A percentile compares a stretch with the other conserved stretches of the same genome.
Conservation (phyloP, 2,888 invertebrate genomes). For the Trissoscelio sp. region DNA sequence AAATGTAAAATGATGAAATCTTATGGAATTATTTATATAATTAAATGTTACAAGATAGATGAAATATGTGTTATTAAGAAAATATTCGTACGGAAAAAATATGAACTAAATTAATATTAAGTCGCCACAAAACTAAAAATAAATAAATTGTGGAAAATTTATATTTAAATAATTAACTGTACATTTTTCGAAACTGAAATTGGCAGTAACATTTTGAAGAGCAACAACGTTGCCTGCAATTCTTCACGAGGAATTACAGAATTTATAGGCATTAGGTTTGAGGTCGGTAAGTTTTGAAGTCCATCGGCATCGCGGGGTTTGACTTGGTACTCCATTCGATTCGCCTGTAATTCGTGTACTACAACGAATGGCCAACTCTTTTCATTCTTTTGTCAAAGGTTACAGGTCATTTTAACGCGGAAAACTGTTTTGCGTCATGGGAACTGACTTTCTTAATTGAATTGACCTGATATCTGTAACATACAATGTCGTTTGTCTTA, state of each 20-base stretch:
- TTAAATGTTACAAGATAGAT: too few relatives aligned
- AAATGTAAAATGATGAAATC: too few relatives aligned
- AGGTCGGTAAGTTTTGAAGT: constrained; percentile 71
- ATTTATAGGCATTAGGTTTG: constrained; percentile 74
- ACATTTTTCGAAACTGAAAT: background rate
- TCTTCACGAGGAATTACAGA: constrained; percentile 70
- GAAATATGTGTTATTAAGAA: too few relatives aligned
- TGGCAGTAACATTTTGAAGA: background rate
- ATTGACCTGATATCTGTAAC: constrained; percentile 24
- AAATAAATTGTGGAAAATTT: too few relatives aligned
- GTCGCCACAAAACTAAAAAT: too few relatives aligned
- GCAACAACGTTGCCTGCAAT: constrained; percentile 18
- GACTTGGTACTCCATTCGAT: constrained; percentile 77
- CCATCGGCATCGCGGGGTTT: constrained; percentile 71
- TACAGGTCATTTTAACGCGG: constrained; percentile 56
- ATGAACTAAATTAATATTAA: too few relatives aligned
- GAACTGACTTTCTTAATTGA: constrained; percentile 48
- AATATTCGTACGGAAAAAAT: too few relatives aligned
- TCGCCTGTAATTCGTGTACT: constrained; percentile 76
- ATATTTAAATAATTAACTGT: too few relatives aligned
- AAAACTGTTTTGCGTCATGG: constrained; percentile 66
- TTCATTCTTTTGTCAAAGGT: constrained; percentile 57
- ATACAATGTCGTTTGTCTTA: constrained; percentile 11
- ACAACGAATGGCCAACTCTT: constrained; percentile 38
- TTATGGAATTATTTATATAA: too few relatives aligned